Conservation (phyloP, 2,797 vertebrate genomes). For the Thripadectes ignobilis region DNA sequence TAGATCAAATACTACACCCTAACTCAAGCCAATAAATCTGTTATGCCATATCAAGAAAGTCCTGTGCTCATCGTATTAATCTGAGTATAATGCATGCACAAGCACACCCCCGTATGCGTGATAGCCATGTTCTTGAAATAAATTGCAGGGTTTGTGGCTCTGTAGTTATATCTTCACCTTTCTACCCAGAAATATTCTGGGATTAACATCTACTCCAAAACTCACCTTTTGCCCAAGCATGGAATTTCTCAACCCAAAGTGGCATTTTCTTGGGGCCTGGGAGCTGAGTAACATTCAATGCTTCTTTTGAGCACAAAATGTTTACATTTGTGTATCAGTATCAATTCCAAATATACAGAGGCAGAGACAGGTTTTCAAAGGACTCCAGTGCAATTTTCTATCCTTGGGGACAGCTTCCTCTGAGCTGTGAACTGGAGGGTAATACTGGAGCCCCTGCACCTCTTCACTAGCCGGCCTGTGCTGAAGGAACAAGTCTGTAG, state of each 20-base stretch:
- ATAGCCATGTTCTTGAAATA: not conserved
- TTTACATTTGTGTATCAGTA: not conserved
- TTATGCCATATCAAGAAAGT: not conserved
- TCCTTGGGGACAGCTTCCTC: not conserved
- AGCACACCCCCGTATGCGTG: not conserved
- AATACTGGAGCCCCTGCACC: not conserved
- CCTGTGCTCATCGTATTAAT: not conserved
- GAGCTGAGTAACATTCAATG: not conserved
- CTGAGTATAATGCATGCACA: constrained; percentile 12
- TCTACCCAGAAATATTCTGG: constrained; percentile 13
- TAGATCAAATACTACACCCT: not conserved
- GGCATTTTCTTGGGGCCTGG: not conserved
- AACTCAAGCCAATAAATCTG: not conserved
- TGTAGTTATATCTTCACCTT: not conserved
- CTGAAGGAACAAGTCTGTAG: not conserved
- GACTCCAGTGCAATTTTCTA: not conserved
- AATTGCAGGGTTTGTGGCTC: constrained; percentile 14
- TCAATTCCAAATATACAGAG: not conserved
- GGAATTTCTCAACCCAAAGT: constrained; percentile 36
- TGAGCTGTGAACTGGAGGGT: not conserved
- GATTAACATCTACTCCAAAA: constrained; percentile 18
- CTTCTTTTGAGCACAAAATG: not conserved
- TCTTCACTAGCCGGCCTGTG: not conserved
- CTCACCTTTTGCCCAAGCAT: constrained; percentile 20
- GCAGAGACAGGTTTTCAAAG: not conserved